phyloP scores from a whole-genome alignment of 2,888 invertebrate genomes.

The Panorpa germanica region DNA sequence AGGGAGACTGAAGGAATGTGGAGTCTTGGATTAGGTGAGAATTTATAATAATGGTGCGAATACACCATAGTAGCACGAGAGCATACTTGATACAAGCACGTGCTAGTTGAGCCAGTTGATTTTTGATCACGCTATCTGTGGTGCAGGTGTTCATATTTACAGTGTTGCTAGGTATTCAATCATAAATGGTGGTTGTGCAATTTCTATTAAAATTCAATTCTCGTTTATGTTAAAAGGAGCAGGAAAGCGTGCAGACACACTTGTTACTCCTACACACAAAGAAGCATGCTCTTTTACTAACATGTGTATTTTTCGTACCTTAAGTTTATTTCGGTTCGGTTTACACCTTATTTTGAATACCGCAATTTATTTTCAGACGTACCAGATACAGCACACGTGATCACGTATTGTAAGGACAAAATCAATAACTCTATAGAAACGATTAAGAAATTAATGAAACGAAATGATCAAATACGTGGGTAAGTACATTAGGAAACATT shows the following conservation, averaged over 20 bases:
- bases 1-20: conserved; percentile 68
- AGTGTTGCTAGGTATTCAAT: too few species aligned
- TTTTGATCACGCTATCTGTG: too few species aligned
- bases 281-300: too few species aligned
- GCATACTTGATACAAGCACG: too few species aligned
- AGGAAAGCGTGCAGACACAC: too few species aligned
- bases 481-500: conserved; percentile 17
- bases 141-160: too few species aligned
- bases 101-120: too few species aligned
- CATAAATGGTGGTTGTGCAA: not conserved
- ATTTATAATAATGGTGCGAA: conserved; percentile 1
- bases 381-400: conserved; percentile 55
- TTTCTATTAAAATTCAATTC: conserved; percentile 2
- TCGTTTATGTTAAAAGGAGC: conserved; percentile 1
- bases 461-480: conserved; percentile 37
- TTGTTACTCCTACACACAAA: too few species aligned
- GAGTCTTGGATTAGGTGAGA: conserved; percentile 45
- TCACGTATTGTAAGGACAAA: conserved; percentile 52
- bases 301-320: too few species aligned
- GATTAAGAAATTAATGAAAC: conserved; percentile 38
- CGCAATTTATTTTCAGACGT: conserved; percentile 28
- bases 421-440: conserved; percentile 40
- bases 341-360: not conserved
- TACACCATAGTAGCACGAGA: too few species aligned
- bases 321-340: not conserved